These are phyloP conservation scores for Zeuzera pyrina DNA, from an alignment of 2,888 invertebrate genomes.

Conservation along the genomic window DNA sequence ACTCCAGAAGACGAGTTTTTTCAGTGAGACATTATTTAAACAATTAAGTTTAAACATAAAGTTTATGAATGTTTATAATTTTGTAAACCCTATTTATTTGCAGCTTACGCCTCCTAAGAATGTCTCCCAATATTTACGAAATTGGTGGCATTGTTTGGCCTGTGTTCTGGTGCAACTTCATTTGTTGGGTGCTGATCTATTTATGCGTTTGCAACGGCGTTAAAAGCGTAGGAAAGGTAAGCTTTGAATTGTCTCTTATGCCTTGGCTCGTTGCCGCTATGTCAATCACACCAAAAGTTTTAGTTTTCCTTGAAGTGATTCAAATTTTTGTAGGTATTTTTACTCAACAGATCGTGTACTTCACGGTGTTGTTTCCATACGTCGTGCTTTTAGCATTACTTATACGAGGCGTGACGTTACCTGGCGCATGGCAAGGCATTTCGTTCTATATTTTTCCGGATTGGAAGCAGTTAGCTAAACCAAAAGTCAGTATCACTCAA, in stretches of 20 bases:
- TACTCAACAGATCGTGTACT: conserved; percentile 80
- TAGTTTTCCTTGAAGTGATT: conserved; percentile 17
- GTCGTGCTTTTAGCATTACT: conserved; percentile 80
- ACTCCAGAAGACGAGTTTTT: conserved; percentile 89
- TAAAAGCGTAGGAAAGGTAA: conserved; percentile 87
- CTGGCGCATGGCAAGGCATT: conserved; percentile 84
- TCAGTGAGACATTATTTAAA: conserved; percentile 72
- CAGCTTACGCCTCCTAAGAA: conserved; percentile 84
- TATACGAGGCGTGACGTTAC: conserved; percentile 84
- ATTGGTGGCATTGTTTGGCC: conserved; percentile 87
- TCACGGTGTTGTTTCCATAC: conserved; percentile 90
- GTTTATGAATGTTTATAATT: conserved; percentile 7
- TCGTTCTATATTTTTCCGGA: conserved; percentile 84
- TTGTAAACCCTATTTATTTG: conserved; percentile 25
- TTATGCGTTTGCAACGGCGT: conserved; percentile 91
- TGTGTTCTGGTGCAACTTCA: conserved; percentile 79
- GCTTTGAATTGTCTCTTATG: conserved; percentile 16
- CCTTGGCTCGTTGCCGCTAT: conserved; percentile 34
- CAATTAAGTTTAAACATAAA: neutral
- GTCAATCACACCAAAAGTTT: conserved; percentile 24
- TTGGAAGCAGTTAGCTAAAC: conserved; percentile 82
- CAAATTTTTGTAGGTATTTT: conserved; percentile 8
- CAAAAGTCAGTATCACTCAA: conserved; percentile 76
- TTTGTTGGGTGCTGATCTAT: conserved; percentile 87
- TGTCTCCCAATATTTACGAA: conserved; percentile 81